Evolutionary conservation across 2,888 invertebrate species (phyloP).

Genomic region (Gymnocheta viridis): DNA sequence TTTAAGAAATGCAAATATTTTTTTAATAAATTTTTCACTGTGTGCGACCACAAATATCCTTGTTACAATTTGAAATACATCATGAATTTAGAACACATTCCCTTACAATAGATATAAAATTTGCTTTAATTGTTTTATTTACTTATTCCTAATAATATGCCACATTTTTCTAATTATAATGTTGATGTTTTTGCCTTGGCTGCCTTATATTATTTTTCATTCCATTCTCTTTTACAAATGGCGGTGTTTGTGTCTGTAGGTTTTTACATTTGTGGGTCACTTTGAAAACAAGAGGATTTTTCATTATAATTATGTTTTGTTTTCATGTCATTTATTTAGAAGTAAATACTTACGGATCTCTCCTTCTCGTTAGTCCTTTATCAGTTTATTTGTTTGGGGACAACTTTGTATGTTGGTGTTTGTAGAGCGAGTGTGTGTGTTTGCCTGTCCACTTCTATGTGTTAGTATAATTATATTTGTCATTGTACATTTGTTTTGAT

Average conservation of each 20-base stretch:
- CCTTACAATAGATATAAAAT: neutral
- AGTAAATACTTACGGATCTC: neutral
- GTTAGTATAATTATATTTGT: constrained; percentile 66
- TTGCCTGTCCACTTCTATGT: neutral
- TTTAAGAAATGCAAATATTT: too few species aligned
- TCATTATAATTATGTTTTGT: constrained; percentile 14
- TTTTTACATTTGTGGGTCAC: neutral
- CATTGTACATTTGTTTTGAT: constrained; percentile 65
- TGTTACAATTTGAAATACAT: neutral
- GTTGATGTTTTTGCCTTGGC: constrained; percentile 18
- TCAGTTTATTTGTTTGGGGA: neutral
- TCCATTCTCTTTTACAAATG: neutral
- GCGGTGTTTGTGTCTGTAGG: neutral
- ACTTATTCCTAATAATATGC: constrained; percentile 60
- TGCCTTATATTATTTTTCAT: constrained; percentile 1
- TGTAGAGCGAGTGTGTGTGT: neutral
- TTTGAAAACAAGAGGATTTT: constrained; percentile 24
- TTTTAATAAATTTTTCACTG: neutral
- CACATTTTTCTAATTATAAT: constrained; percentile 26
- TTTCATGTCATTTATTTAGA: constrained; percentile 43
- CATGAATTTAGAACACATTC: neutral
- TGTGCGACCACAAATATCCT: neutral
- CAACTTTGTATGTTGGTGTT: neutral
- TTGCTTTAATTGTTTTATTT: constrained; percentile 60
- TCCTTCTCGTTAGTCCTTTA: neutral